Conservation (phyloP, 2,888 invertebrate genomes). For the Furcula furcula region DNA sequence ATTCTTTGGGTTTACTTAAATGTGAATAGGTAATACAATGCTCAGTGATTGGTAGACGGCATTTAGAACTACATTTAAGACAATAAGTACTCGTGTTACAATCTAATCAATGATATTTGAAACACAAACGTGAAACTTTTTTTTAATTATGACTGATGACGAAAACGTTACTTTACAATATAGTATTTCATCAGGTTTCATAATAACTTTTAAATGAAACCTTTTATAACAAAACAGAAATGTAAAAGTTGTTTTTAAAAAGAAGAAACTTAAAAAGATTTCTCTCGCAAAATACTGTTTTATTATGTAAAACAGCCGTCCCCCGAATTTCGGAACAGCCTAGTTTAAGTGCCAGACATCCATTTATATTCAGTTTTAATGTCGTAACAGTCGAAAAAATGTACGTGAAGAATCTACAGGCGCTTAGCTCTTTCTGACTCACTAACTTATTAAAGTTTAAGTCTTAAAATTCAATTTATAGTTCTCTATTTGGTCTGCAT, state of each 20-base stretch:
- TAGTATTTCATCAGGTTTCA: slow-evolving; percentile 7
- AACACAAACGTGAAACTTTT: too few relatives aligned
- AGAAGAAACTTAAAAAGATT: slow-evolving; percentile 14
- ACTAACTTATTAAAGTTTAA: slow-evolving; percentile 19
- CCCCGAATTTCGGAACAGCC: slow-evolving; percentile 24
- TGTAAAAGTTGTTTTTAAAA: slow-evolving; percentile 23
- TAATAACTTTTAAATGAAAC: slow-evolving; percentile 17
- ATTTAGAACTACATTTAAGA: too few relatives aligned
- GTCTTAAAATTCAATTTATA: slow-evolving; percentile 19
- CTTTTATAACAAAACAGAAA: slow-evolving; percentile 11
- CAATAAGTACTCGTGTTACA: too few relatives aligned
- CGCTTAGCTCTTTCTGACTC: slow-evolving; percentile 14
- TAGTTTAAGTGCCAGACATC: slow-evolving; percentile 25
- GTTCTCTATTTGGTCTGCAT: too few relatives aligned
- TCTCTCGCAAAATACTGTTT: slow-evolving; percentile 27
- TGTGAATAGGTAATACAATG: too few relatives aligned
- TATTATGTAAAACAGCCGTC: slow-evolving; percentile 31
- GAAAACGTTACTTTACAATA: too few relatives aligned
- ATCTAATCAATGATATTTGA: too few relatives aligned
- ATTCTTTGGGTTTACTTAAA: too few relatives aligned
- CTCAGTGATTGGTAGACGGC: too few relatives aligned
- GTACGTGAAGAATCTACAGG: slow-evolving; percentile 10
- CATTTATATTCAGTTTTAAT: slow-evolving; percentile 36
- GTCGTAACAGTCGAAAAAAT: slow-evolving; percentile 25
- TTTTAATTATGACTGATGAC: too few relatives aligned